These are phyloP conservation scores for Paedocypris micromegethes DNA, from an alignment of 2,797 vertebrate species.

Conservation along the genomic window DNA sequence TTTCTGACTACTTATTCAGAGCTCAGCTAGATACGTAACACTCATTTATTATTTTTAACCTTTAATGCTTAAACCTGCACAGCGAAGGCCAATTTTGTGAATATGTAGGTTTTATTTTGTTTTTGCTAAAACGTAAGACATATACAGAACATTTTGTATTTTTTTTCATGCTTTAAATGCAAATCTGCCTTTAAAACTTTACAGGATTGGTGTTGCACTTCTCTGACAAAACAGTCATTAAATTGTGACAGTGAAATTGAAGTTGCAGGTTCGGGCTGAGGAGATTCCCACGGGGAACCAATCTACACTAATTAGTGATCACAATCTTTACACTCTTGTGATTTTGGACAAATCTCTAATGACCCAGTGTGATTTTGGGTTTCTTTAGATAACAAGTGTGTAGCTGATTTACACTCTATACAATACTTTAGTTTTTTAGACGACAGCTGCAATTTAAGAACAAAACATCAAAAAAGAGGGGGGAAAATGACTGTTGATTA, in stretches of 20 bases:
- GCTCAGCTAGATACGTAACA: slow-evolving; percentile 7
- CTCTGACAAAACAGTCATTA: too few relatives aligned
- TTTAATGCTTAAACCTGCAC: background rate
- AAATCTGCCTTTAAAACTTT: too few relatives aligned
- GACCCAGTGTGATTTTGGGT: slow-evolving; percentile 4
- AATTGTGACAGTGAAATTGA: background rate
- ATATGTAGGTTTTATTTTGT: too few relatives aligned
- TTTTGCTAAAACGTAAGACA: too few relatives aligned
- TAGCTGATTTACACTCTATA: background rate
- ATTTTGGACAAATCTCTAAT: slow-evolving; percentile 10
- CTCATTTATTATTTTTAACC: slow-evolving; percentile 7
- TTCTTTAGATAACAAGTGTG: background rate
- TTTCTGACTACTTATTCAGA: slow-evolving; percentile 2
- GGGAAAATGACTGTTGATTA: too few relatives aligned
- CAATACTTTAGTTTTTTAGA: too few relatives aligned
- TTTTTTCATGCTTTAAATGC: too few relatives aligned
- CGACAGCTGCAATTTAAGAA: too few relatives aligned
- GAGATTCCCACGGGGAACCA: slow-evolving; percentile 4
- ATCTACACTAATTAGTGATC: slow-evolving; percentile 24
- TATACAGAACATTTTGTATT: too few relatives aligned
- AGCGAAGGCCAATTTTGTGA: slow-evolving; percentile 13
- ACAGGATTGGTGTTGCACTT: too few relatives aligned
- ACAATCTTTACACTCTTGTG: slow-evolving; percentile 17
- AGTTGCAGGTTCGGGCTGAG: slow-evolving; percentile 5
- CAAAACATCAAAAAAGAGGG: too few relatives aligned